A percentile compares a stretch with the other conserved stretches of the same genome.
These are phyloP conservation scores for Opisthograptis luteolata DNA, from an alignment of 2,888 invertebrate species.

Conservation along the genomic window DNA sequence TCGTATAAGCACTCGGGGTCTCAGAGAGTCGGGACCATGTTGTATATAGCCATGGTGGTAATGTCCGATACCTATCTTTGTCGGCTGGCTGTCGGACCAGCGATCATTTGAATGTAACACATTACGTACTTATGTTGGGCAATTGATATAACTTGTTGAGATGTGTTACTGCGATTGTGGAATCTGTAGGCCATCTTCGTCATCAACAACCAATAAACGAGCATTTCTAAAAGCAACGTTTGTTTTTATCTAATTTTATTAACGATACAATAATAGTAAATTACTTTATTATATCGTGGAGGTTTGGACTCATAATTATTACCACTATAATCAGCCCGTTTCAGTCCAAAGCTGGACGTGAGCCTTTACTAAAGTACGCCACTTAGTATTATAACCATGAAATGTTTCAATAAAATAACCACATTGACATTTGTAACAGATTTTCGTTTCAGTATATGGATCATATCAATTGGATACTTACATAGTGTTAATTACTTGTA, in stretches of 20 bases:
- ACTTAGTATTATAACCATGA: no score
- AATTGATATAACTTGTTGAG: constrained; percentile 72
- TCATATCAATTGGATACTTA: no score
- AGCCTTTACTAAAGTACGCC: no score
- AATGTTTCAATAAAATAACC: no score
- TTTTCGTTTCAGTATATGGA: no score
- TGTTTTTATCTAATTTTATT: background rate
- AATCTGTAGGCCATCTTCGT: constrained; percentile 29
- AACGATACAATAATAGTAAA: no score
- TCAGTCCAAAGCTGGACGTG: no score
- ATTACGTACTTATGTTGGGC: constrained; percentile 75
- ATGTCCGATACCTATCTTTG: constrained; percentile 78
- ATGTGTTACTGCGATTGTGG: constrained; percentile 42
- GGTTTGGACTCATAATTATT: no score
- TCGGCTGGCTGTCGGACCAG: constrained; percentile 67
- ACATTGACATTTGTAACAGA: no score
- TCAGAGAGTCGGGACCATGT: constrained; percentile 20
- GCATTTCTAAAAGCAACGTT: constrained; percentile 6
- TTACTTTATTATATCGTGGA: no score
- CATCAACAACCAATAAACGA: constrained; percentile 5
- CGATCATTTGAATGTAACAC: constrained; percentile 68
- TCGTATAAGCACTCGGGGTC: constrained; percentile 60
- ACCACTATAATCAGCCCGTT: no score
- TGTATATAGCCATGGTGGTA: constrained; percentile 54
- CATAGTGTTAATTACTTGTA: no score